Base-by-base conservation (phyloP, 2,113 vertebrate species). In the Puma concolor region DNA sequence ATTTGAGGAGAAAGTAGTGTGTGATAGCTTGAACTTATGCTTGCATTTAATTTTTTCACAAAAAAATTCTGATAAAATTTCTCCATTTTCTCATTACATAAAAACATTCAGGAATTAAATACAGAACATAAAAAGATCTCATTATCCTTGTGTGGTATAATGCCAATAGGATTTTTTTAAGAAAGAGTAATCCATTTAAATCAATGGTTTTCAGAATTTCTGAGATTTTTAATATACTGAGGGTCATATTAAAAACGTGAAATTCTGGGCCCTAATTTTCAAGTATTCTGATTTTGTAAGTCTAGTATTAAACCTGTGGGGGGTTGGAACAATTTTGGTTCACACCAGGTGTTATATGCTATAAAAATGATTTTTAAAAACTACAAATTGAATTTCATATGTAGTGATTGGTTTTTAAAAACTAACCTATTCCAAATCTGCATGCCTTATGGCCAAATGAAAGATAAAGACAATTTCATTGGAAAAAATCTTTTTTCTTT, bases 201-300 rank as follows among this genome's bases (percentile, higher is more conserved):
- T 83, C 36, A 72, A 1, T 41, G 17, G 6, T 90, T 86, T 92
- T 90, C 23, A 92, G 31, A 83, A 86, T 94, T 79, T 82, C n/a
- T 44, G 66, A 76, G 7, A 80, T 92, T 96, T 77, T 82, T 36
- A 90, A 66, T 63, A 92, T 80, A 14, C 41, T 92, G 41, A 41
- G 4, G 23, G 66, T 95, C 54, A 66, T 74, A 19, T 52, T 92
- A 27, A 81, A 85, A 94, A 95, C 17, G 1, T 86, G n/a, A 91
- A 87, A 96, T 50, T 27, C 50, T 86, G 41, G 19, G 4, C 8
- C 44, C 1, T 71, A 76, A 87, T 80, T 87, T 92, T 38, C 25
- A 93, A 94, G 86, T 5, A 83, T 84, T 96, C 38, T 63, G 38
- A 94, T 97, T 93, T 87, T 79, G 27, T 66, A 88, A 69, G 17